Conservation (phyloP, 2,113 vertebrate species). For the Campylomormyrus tamandua region DNA sequence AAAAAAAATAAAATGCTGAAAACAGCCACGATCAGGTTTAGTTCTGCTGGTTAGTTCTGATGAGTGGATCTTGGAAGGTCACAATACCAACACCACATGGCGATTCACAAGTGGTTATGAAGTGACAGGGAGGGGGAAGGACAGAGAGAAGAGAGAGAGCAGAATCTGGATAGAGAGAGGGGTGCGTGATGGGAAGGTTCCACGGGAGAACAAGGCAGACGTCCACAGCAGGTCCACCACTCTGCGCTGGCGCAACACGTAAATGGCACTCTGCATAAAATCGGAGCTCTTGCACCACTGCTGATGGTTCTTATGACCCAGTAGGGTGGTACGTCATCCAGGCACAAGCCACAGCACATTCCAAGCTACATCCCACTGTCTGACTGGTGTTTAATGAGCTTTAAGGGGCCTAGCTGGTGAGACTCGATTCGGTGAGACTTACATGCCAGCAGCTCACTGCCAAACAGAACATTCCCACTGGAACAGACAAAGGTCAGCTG, state of each 20-base stretch:
- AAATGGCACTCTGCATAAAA: background rate
- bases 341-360: background rate
- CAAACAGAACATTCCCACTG: background rate
- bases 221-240: background rate
- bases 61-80: background rate
- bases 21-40: background rate
- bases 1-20: background rate
- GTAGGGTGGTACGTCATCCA: background rate
- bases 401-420: background rate
- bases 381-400: background rate
- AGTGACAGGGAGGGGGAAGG: slow-evolving; percentile 20
- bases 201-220: background rate
- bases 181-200: background rate
- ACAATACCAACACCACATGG: slow-evolving; percentile 2
- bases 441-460: background rate
- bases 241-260: background rate
- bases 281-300: background rate
- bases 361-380: background rate
- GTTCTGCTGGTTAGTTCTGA: slow-evolving; percentile 4
- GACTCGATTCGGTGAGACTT: background rate
- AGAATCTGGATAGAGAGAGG: background rate
- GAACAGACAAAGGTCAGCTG: background rate
- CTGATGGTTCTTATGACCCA: background rate
- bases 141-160: background rate
- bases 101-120: slow-evolving; percentile 22